Evolutionary conservation across 2,113 vertebrate species (phyloP).

Genomic region (Tachysurus fulvidraco): DNA sequence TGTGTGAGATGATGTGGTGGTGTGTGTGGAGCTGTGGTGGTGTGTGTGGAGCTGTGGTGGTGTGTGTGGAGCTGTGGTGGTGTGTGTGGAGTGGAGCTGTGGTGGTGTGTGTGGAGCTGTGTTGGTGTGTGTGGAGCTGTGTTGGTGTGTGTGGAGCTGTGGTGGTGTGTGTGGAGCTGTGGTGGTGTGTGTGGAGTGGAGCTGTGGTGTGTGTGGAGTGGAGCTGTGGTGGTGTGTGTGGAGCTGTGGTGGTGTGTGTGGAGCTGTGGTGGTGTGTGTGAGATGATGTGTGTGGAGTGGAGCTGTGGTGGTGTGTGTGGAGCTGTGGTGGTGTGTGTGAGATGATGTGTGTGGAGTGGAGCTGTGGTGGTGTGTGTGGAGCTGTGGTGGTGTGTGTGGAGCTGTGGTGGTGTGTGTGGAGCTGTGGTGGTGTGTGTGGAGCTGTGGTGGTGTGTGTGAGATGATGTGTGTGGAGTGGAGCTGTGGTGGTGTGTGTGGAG

Average conservation of each 20-base stretch:
- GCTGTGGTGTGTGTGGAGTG: slow-evolving; percentile 46
- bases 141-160: slow-evolving; percentile 32
- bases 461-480: too few relatives aligned
- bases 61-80: slow-evolving; percentile 46
- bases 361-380: slow-evolving; percentile 46
- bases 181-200: slow-evolving; percentile 25
- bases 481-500: slow-evolving; percentile 31
- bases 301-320: slow-evolving; percentile 45
- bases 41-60: slow-evolving; percentile 34
- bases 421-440: slow-evolving; percentile 31
- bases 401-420: slow-evolving; percentile 46
- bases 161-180: slow-evolving; percentile 45
- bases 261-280: slow-evolving; percentile 37
- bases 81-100: slow-evolving; percentile 35
- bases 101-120: slow-evolving; percentile 48
- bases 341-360: too few relatives aligned
- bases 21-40: too few relatives aligned
- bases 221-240: slow-evolving; percentile 33
- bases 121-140: too few relatives aligned
- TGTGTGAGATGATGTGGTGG: too few relatives aligned
- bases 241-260: slow-evolving; percentile 45
- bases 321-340: slow-evolving; percentile 37
- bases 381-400: slow-evolving; percentile 31
- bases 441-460: slow-evolving; percentile 46
- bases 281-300: too few relatives aligned